These are phyloP conservation scores for Philereme transversata DNA, from an alignment of 2,888 invertebrate genomes.

Conservation along the genomic window DNA sequence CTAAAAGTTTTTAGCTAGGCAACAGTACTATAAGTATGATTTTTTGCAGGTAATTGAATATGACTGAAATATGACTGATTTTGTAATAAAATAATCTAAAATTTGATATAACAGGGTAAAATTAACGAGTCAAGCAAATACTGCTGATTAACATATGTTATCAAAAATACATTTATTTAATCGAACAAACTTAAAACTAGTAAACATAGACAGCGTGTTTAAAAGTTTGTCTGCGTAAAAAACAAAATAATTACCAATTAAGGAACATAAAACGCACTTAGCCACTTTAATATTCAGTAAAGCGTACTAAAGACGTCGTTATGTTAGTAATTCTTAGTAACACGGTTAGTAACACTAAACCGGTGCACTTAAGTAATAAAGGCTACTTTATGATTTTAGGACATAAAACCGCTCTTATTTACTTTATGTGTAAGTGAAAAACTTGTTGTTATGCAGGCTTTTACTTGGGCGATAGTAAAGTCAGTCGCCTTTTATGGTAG, in stretches of 20 bases:
- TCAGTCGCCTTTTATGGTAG: slow-evolving; percentile 15
- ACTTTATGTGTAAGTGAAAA: slow-evolving; percentile 42
- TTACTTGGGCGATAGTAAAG: slow-evolving; percentile 23
- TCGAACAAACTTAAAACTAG: too few relatives aligned
- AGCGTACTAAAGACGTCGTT: slow-evolving; percentile 36
- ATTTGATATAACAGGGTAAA: too few relatives aligned
- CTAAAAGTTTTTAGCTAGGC: too few relatives aligned
- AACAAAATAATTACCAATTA: background rate
- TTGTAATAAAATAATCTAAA: too few relatives aligned
- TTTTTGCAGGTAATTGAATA: too few relatives aligned
- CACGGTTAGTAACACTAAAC: slow-evolving; percentile 41
- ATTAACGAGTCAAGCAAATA: too few relatives aligned
- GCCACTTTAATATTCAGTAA: slow-evolving; percentile 12
- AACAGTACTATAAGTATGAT: too few relatives aligned
- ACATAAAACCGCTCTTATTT: slow-evolving; percentile 44
- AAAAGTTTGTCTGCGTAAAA: too few relatives aligned
- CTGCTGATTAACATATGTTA: too few relatives aligned
- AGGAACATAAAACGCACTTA: background rate
- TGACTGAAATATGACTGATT: too few relatives aligned
- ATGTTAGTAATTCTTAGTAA: slow-evolving; percentile 37
- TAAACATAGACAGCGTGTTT: too few relatives aligned
- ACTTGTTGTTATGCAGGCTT: slow-evolving; percentile 44
- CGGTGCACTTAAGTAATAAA: slow-evolving; percentile 49
- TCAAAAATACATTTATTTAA: too few relatives aligned
- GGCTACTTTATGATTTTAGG: slow-evolving; percentile 46